Evolutionary conservation across 2,113 vertebrate species (phyloP).

Genomic region (Echinops telfairi): DNA sequence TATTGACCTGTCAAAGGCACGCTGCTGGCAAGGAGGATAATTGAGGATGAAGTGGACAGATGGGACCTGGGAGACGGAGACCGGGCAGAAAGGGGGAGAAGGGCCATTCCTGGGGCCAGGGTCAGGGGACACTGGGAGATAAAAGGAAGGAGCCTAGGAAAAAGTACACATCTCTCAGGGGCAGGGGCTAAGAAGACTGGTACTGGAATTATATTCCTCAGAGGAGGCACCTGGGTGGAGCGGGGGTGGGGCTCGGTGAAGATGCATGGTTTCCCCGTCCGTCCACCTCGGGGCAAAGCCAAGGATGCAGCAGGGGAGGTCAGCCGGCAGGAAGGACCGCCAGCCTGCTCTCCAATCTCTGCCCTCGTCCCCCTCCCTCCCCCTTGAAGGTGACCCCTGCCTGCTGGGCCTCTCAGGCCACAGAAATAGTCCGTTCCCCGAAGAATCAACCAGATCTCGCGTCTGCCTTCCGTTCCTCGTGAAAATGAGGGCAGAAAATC

Average conservation of each 20-base stretch:
- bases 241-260: neutral
- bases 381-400: slow-evolving; percentile 90
- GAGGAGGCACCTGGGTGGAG: neutral
- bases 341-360: slow-evolving; percentile 30
- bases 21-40: slow-evolving; percentile 30
- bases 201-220: neutral
- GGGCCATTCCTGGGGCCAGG: neutral
- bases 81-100: neutral
- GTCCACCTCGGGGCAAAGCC: neutral
- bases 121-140: neutral
- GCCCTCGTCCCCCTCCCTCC: slow-evolving; percentile 28
- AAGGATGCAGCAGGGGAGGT: slow-evolving; percentile 15
- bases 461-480: slow-evolving; percentile 79
- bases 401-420: slow-evolving; percentile 88
- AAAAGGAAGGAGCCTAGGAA: neutral
- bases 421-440: slow-evolving; percentile 92
- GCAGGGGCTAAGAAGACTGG: neutral
- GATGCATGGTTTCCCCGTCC: neutral
- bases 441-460: slow-evolving; percentile 90
- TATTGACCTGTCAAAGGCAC: slow-evolving; percentile 80
- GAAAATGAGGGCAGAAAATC: slow-evolving; percentile 77
- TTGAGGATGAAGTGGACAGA: neutral
- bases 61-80: neutral
- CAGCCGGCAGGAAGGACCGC: slow-evolving; percentile 34
- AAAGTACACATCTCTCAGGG: neutral